Percentiles rank a stretch among this genome's conserved stretches.
phyloP scores from a whole-genome alignment of 2,888 invertebrate species.

The Ephialtes manifestator region DNA sequence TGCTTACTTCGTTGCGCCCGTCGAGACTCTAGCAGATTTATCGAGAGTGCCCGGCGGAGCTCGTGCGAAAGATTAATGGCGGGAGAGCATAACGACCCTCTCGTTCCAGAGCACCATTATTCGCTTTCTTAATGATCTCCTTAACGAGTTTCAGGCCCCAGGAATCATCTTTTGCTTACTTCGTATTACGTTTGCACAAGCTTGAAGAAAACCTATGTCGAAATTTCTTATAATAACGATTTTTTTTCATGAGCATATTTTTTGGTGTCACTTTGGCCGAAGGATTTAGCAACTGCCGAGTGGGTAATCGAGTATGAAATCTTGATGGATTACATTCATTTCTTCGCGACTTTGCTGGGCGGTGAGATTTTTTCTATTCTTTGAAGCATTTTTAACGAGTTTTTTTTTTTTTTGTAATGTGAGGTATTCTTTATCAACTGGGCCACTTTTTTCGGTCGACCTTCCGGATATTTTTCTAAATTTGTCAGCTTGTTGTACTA shows the following conservation, averaged over 20 bases:
- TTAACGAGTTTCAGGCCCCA: constrained; percentile 56
- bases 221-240: background rate
- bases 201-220: background rate
- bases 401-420: background rate
- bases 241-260: background rate
- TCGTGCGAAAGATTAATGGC: constrained; percentile 58
- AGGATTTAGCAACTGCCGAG: background rate
- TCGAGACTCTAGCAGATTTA: constrained; percentile 53
- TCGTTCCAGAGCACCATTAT: constrained; percentile 46
- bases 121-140: constrained; percentile 62
- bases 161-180: constrained; percentile 47
- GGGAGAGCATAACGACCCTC: constrained; percentile 55
- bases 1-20: background rate
- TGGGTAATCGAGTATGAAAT: constrained; percentile 6
- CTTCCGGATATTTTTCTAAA: no score
- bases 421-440: no score
- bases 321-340: background rate
- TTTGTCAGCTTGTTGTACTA: no score
- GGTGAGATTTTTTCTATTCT: background rate
- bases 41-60: constrained; percentile 28
- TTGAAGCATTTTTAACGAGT: background rate
- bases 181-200: constrained; percentile 7
- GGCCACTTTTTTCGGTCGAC: no score
- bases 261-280: background rate
- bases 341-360: background rate